Percentiles rank a stretch among this genome's conserved stretches.
Evolutionary conservation across 2,113 vertebrate species (phyloP).

Genomic region (Equus quagga): DNA sequence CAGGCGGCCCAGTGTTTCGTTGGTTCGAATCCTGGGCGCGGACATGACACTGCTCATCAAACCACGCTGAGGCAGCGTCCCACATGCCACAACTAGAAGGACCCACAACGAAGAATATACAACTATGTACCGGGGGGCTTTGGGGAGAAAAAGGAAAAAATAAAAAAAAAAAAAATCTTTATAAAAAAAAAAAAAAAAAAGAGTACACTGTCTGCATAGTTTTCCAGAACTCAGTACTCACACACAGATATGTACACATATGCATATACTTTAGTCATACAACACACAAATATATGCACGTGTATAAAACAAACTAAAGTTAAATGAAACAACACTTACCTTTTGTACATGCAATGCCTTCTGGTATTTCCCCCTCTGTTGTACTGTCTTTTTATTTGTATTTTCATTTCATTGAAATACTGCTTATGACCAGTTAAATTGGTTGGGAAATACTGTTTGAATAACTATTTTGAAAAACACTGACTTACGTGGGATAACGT

Average conservation of each 20-base stretch:
- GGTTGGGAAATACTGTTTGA: background rate
- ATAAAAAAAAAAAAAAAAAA: too few relatives aligned
- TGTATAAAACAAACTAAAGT: background rate
- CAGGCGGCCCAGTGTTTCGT: too few relatives aligned
- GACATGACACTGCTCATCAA: too few relatives aligned
- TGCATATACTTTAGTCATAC: background rate
- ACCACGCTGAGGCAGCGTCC: too few relatives aligned
- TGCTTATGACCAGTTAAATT: background rate
- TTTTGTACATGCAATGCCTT: background rate
- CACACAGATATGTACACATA: background rate
- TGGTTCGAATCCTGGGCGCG: too few relatives aligned
- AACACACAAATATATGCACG: background rate
- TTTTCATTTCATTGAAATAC: background rate
- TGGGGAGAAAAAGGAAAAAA: too few relatives aligned
- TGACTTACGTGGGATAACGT: background rate
- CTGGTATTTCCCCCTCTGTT: background rate
- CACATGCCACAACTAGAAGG: too few relatives aligned
- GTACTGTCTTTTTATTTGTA: background rate
- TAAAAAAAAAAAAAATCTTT: too few relatives aligned
- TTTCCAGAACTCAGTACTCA: background rate
- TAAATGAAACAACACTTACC: background rate
- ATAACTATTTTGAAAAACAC: constrained; percentile 36
- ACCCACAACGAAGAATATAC: too few relatives aligned
- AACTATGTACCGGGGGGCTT: too few relatives aligned
- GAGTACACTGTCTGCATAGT: background rate